Percentiles rank a stretch among this genome's conserved stretches.
phyloP scores from a whole-genome alignment of 2,113 vertebrate species.

The Sula dactylatra region DNA sequence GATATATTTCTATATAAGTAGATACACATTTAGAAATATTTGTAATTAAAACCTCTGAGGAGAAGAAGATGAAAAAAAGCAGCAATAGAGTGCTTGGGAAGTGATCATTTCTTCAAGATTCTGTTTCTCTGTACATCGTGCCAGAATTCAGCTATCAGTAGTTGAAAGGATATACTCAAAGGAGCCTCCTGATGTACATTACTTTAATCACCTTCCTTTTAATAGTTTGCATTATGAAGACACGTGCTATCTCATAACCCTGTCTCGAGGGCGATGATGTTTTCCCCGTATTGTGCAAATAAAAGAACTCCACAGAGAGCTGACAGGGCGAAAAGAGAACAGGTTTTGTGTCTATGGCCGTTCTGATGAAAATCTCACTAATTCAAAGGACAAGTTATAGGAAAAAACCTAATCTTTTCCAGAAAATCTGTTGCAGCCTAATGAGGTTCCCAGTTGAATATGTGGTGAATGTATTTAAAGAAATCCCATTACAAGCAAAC shows the following conservation, averaged over 20 bases:
- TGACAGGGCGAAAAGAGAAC: conserved; percentile 3
- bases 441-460: not conserved
- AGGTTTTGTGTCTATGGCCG: not conserved
- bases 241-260: not conserved
- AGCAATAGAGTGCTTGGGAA: not conserved
- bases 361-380: conserved; percentile 14
- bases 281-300: not conserved
- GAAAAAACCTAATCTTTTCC: fast-evolving
- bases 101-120: not conserved
- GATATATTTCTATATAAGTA: not conserved
- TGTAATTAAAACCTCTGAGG: not conserved
- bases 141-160: not conserved
- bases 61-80: not conserved
- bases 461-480: not conserved
- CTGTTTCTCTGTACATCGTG: not conserved
- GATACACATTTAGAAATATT: not conserved
- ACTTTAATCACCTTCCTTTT: not conserved
- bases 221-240: not conserved
- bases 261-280: not conserved
- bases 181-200: not conserved
- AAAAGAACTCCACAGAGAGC: not conserved
- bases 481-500: not conserved
- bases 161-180: not conserved
- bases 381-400: not conserved
- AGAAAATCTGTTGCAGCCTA: not conserved